Conservation (phyloP, 2,888 invertebrate genomes). For the Cantharis lateralis region DNA sequence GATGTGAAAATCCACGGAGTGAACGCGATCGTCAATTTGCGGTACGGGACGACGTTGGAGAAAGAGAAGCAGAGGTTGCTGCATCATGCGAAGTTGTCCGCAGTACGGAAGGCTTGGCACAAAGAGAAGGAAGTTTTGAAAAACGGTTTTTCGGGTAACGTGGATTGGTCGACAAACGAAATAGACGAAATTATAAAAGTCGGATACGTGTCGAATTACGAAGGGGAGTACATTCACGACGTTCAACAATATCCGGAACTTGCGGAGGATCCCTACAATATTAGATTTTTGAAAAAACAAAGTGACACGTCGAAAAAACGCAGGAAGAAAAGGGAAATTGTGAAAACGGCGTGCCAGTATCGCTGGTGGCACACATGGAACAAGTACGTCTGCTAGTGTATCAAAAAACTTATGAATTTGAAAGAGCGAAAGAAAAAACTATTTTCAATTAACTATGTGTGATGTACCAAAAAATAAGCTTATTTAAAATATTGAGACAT, state of each 20-base stretch:
- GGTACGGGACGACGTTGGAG: slow-evolving; percentile 92
- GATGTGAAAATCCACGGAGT: slow-evolving; percentile 91
- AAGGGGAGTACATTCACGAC: slow-evolving; percentile 90
- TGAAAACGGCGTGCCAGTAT: slow-evolving; percentile 43
- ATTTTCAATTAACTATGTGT: slow-evolving; percentile 57
- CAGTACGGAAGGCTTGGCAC: slow-evolving; percentile 91
- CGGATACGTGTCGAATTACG: slow-evolving; percentile 84
- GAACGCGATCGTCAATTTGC: slow-evolving; percentile 87
- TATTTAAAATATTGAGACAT: slow-evolving; percentile 52
- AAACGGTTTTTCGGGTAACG: slow-evolving; percentile 73
- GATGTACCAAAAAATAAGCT: slow-evolving; percentile 56
- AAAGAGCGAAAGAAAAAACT: slow-evolving; percentile 42
- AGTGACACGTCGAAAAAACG: slow-evolving; percentile 72
- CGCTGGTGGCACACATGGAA: slow-evolving; percentile 55
- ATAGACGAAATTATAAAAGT: slow-evolving; percentile 85
- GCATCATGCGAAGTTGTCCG: slow-evolving; percentile 87
- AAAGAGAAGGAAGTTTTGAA: slow-evolving; percentile 85
- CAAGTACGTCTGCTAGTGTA: slow-evolving; percentile 31
- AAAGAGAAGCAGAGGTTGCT: slow-evolving; percentile 87
- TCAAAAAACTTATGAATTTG: slow-evolving; percentile 17
- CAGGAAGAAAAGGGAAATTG: slow-evolving; percentile 68
- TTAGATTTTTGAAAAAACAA: slow-evolving; percentile 85
- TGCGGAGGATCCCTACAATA: slow-evolving; percentile 94
- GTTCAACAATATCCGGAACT: slow-evolving; percentile 88
- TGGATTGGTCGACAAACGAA: slow-evolving; percentile 88